Evolutionary conservation across 2,888 invertebrate genomes (phyloP), one percentile per base, ranked within the genome.

Genomic region (Dynastes hyllus): DNA sequence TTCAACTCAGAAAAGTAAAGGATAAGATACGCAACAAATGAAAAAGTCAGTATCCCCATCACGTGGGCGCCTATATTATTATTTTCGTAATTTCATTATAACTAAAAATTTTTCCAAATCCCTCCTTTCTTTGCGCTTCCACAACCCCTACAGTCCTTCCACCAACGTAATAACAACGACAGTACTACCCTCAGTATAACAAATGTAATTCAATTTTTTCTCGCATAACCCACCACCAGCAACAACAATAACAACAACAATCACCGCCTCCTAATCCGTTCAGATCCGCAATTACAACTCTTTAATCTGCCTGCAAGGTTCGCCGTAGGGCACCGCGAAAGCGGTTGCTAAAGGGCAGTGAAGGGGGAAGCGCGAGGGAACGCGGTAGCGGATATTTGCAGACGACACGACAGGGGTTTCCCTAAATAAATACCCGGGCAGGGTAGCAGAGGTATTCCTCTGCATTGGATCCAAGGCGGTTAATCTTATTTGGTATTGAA

Each of bases 401-500:
- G 69, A 51, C 69, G 51, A 69, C 69, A 29, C 69, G 69, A 69
- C 69, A 40, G 69, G 51, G 69, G 50, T 69, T 51, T 51, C 77
- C 80, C 82, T 83, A 83, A 84, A 84, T 84, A 85, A 83, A 83
- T 81, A 81, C 81, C 8, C 22, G 22, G 79, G 77, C 80, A 63
- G 29, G 27, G 29, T 22, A 27, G 29, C 63, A 9, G 63, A 29
- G 63, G 63, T 45, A 45, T 32, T 32, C 63, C 32, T 27, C 29
- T 82, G 81, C 84, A 85, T 85, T 85, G 85, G 86, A 86, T 85
- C 85, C 16, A 16, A 58, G 85, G 85, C 84, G 85, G 84, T 86
- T 86, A 86, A 86, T 86, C 85, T 85, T 85, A 85, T 86, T 86
- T 86, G 85, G 84, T 83, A 85, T 85, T 85, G 85, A 85, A 86